Percentiles rank a stretch among this genome's conserved stretches.
phyloP scores from a whole-genome alignment of 1,140 invertebrate genomes.

The Zaprionus tsacasi region DNA sequence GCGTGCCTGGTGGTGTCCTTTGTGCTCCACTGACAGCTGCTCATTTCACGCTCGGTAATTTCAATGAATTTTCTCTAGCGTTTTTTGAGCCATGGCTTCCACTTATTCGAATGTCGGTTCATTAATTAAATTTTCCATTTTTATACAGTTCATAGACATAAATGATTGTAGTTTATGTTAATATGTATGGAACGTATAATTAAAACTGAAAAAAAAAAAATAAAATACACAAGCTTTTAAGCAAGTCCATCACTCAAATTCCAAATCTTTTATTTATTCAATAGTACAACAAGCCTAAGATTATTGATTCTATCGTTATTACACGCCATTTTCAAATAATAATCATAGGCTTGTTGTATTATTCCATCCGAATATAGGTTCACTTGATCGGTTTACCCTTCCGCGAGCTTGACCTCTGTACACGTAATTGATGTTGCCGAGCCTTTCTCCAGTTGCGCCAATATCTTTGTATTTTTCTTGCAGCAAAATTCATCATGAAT shows the following conservation, averaged over 20 bases:
- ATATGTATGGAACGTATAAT: not conserved
- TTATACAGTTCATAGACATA: constrained; percentile 37
- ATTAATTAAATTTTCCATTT: constrained; percentile 68
- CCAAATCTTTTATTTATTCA: constrained; percentile 5
- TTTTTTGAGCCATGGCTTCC: constrained; percentile 35
- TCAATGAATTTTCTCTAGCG: constrained; percentile 70
- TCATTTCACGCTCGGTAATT: constrained; percentile 81
- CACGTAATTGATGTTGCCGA: not conserved
- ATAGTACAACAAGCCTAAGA: constrained; percentile 11
- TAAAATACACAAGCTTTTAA: not conserved
- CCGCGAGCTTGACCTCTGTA: not conserved
- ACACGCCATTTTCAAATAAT: constrained; percentile 1
- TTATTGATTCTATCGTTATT: not conserved
- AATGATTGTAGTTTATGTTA: constrained; percentile 48
- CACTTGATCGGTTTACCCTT: not conserved
- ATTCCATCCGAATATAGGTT: not conserved
- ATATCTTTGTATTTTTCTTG: constrained; percentile 33
- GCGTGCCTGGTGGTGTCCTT: constrained; percentile 52
- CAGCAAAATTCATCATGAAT: constrained; percentile 40
- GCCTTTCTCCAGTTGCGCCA: constrained; percentile 21
- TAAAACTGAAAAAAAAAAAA: not conserved
- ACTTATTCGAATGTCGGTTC: constrained; percentile 63
- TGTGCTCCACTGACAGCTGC: constrained; percentile 77
- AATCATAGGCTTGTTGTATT: constrained; percentile 22
- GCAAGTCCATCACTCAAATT: not conserved